phyloP scores from a whole-genome alignment of 2,888 invertebrate species.

The Catocala sponsa region DNA sequence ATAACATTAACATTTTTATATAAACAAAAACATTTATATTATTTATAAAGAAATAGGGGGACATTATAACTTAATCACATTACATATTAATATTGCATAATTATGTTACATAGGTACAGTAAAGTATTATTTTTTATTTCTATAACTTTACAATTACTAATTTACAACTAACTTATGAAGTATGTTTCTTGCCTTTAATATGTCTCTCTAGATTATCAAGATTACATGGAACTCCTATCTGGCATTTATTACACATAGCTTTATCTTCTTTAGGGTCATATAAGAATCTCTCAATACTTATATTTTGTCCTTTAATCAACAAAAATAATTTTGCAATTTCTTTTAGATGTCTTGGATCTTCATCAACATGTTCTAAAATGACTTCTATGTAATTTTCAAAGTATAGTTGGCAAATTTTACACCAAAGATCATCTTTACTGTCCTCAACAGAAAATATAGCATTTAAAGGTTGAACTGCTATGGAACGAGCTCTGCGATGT shows the following conservation, averaged over 20 bases:
- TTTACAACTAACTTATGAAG: background rate
- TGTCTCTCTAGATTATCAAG: slow-evolving; percentile 64
- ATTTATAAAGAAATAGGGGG: too few species aligned
- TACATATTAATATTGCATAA: too few species aligned
- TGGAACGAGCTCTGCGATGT: slow-evolving; percentile 59
- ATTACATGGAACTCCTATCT: slow-evolving; percentile 61
- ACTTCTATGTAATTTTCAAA: slow-evolving; percentile 65
- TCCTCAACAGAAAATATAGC: slow-evolving; percentile 68
- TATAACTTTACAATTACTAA: too few species aligned
- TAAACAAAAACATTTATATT: too few species aligned
- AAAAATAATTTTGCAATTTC: slow-evolving; percentile 54
- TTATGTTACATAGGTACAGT: too few species aligned
- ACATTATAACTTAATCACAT: too few species aligned
- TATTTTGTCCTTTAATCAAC: slow-evolving; percentile 61
- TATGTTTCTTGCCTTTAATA: slow-evolving; percentile 58
- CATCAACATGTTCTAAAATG: slow-evolving; percentile 65
- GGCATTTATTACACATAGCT: slow-evolving; percentile 62
- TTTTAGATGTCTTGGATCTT: slow-evolving; percentile 53
- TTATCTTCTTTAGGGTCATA: slow-evolving; percentile 62
- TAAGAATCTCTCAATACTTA: slow-evolving; percentile 64
- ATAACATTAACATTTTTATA: too few species aligned
- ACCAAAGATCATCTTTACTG: slow-evolving; percentile 63
- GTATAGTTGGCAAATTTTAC: slow-evolving; percentile 67
- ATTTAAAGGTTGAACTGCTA: slow-evolving; percentile 66
- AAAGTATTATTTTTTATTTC: too few species aligned